These are phyloP conservation scores for Callipepla californica DNA, from an alignment of 2,113 vertebrate genomes.

Conservation along the genomic window DNA sequence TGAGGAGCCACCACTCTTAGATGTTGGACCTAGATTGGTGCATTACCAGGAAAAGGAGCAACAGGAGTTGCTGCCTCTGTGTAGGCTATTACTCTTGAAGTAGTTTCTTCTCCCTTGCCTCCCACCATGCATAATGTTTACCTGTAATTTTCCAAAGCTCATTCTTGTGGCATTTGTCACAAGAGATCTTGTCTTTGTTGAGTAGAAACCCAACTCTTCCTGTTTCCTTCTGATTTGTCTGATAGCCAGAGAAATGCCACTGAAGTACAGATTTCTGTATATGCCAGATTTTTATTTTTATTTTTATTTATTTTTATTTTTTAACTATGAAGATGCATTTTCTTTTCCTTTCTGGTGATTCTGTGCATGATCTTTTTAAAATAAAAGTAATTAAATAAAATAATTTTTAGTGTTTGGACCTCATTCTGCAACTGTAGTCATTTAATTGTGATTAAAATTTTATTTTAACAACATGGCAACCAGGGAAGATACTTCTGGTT, in stretches of 20 bases:
- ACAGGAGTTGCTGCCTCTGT: neutral
- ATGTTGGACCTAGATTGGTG: neutral
- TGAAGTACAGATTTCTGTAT: neutral
- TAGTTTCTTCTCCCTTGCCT: rapidly evolving
- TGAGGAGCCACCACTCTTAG: neutral
- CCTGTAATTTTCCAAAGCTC: neutral
- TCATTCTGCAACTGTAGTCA: neutral
- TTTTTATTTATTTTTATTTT: neutral
- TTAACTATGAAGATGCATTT: neutral
- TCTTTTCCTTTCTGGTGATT: neutral
- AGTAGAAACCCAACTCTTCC: neutral
- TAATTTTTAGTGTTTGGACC: neutral
- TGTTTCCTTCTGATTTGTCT: neutral
- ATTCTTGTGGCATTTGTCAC: neutral
- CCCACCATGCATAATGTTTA: neutral
- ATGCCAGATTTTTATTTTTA: neutral
- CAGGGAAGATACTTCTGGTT: neutral
- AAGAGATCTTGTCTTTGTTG: neutral
- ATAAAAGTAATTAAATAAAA: neutral
- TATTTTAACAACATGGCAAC: neutral
- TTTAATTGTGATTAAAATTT: neutral
- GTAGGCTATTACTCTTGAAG: neutral
- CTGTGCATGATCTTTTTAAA: neutral
- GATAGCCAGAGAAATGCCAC: rapidly evolving
- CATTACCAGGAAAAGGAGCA: neutral